Conservation (phyloP, 2,888 invertebrate genomes). For the Clusia tigrina region DNA sequence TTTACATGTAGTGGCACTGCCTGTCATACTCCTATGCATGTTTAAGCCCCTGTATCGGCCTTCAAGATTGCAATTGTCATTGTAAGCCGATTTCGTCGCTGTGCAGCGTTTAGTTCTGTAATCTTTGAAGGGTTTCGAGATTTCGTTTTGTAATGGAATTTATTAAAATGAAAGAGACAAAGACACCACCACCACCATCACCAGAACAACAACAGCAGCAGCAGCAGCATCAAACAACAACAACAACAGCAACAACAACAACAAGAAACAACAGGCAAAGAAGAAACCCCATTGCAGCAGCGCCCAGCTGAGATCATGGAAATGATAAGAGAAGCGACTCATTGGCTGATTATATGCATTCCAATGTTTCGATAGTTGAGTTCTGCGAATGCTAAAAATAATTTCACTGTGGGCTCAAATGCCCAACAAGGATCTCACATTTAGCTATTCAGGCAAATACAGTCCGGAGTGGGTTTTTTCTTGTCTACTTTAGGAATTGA, state of each 20-base stretch:
- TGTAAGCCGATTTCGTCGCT: background rate
- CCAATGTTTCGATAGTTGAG: background rate
- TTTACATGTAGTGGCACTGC: too few species aligned
- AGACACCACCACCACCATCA: too few species aligned
- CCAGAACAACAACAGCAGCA: background rate
- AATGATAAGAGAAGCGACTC: constrained; percentile 44
- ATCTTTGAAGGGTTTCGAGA: background rate
- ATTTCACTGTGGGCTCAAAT: constrained; percentile 16
- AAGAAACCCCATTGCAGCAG: background rate
- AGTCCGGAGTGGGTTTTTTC: too few species aligned
- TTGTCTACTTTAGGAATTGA: too few species aligned
- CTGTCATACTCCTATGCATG: background rate
- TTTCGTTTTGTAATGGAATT: background rate
- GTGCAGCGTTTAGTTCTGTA: background rate
- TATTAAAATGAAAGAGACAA: too few species aligned
- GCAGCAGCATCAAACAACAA: too few species aligned
- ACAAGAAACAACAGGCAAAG: too few species aligned
- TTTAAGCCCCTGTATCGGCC: background rate
- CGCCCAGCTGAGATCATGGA: constrained; percentile 53
- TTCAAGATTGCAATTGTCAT: background rate
- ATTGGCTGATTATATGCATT: background rate
- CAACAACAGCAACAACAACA: too few species aligned
- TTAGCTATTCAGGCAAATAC: too few species aligned
- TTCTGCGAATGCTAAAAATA: constrained; percentile 8
- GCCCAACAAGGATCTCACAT: too few species aligned